phyloP scores from a whole-genome alignment of 2,797 vertebrate species.

The Numenius phaeopus region DNA sequence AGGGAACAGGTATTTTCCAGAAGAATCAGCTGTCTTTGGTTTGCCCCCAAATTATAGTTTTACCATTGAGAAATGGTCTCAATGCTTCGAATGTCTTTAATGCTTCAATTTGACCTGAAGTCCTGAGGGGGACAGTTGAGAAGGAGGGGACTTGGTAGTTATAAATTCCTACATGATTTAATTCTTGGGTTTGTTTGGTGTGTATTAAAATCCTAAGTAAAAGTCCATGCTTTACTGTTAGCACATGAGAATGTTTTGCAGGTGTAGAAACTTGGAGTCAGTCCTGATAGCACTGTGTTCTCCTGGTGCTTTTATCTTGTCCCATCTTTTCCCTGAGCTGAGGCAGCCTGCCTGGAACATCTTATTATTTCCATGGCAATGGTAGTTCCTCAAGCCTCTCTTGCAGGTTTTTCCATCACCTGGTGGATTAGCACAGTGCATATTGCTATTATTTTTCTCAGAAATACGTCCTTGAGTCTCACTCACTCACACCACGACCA shows the following conservation, averaged over 20 bases:
- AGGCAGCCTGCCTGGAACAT: slow-evolving; percentile 48
- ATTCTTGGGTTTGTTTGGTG: background rate
- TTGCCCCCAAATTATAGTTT: background rate
- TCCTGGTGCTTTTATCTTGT: slow-evolving; percentile 47
- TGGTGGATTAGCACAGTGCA: background rate
- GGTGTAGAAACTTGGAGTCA: slow-evolving; percentile 43
- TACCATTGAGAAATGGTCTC: background rate
- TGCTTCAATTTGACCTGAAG: background rate
- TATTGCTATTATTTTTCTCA: background rate
- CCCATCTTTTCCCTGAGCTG: slow-evolving; percentile 6
- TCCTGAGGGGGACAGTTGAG: background rate
- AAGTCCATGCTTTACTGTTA: background rate
- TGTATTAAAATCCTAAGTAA: background rate
- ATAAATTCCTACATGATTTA: background rate
- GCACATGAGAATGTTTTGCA: slow-evolving; percentile 24
- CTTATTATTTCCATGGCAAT: slow-evolving; percentile 39
- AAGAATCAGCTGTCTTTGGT: background rate
- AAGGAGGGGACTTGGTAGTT: background rate
- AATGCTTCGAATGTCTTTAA: background rate
- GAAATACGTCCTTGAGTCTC: background rate
- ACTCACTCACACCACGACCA: background rate
- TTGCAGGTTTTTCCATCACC: slow-evolving; percentile 16
- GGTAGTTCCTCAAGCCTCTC: background rate
- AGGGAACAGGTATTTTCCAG: background rate
- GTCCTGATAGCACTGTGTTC: slow-evolving; percentile 36